Evolutionary conservation across 2,797 vertebrate genomes (phyloP).

Genomic region (Glyptemys insculpta): DNA sequence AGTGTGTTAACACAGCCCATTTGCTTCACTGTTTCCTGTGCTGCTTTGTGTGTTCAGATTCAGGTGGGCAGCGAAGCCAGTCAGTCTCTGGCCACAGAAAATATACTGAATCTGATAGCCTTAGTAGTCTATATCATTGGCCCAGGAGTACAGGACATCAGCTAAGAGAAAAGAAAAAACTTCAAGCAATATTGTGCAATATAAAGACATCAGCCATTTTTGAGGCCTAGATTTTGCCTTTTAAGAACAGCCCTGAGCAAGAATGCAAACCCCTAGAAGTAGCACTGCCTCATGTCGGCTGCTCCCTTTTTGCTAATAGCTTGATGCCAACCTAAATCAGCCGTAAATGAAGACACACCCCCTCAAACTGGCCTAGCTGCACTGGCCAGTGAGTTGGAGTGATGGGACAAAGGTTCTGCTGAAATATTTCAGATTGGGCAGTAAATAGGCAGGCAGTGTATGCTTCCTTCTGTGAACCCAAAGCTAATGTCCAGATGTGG

Average conservation of each 20-base stretch:
- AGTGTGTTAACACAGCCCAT: neutral
- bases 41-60: neutral
- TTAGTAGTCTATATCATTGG: neutral
- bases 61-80: neutral
- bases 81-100: neutral
- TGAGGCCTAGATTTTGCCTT: accelerated
- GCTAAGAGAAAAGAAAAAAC: accelerated
- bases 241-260: neutral
- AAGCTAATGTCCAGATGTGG: neutral
- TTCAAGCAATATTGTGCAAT: accelerated
- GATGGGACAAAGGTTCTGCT: neutral
- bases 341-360: neutral
- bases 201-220: accelerated
- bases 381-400: neutral
- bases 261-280: neutral
- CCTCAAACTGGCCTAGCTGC: neutral
- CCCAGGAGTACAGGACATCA: accelerated
- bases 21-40: neutral
- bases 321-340: neutral
- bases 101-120: neutral
- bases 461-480: neutral
- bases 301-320: neutral
- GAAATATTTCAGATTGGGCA: neutral
- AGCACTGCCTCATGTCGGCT: neutral
- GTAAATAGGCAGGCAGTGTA: accelerated